Evolutionary conservation across 1,140 invertebrate species (phyloP), one percentile per base, ranked within the genome.

Genomic region (Latrodectus geometricus): DNA sequence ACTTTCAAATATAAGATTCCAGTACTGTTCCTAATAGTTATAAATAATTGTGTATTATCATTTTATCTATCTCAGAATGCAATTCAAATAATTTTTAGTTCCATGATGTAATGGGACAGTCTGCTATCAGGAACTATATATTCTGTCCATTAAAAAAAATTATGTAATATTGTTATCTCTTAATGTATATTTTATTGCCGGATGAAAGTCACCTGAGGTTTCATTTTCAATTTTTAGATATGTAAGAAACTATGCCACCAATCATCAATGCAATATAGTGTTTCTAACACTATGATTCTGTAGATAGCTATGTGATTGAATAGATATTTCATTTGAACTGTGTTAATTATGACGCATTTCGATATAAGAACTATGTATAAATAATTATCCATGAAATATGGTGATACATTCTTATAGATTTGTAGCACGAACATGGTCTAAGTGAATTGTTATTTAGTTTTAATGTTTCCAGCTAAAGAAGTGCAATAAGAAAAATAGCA

Each of bases 231-330:
- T 35, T 35, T 35, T 35, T 35, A 35, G 35, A 35, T 35, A 35
- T 35, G 35, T 5, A 35, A 35, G 5, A 35, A 65, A 78, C 54
- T 48, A 48, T n/a, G 15, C 5, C n/a, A 69, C 49, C 49, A 49
- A 78, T 86, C 61, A 73, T 68, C 65, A 48, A 74, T 86, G 83
- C 83, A 86, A 84, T 84, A 77, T 78, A 20, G 72, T 54, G 68
- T 80, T 74, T 80, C 76, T 54, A 50, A 79, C 23, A 72, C 69
- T 80, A 79, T 78, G 66, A 50, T 79, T 80, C 76, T 86, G 77
- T 86, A 86, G 84, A 86, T 80, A 86, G 77, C 79, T 79, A 69
- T 86, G 84, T 86, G 66, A 73, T 35, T 86, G 84, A 79, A 78
- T 80, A 86, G 83, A 85, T 21, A 76, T 21, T 68, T 75, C 20